Conservation (phyloP, 2,888 invertebrate species). For the Pardosa pseudoannulata region DNA sequence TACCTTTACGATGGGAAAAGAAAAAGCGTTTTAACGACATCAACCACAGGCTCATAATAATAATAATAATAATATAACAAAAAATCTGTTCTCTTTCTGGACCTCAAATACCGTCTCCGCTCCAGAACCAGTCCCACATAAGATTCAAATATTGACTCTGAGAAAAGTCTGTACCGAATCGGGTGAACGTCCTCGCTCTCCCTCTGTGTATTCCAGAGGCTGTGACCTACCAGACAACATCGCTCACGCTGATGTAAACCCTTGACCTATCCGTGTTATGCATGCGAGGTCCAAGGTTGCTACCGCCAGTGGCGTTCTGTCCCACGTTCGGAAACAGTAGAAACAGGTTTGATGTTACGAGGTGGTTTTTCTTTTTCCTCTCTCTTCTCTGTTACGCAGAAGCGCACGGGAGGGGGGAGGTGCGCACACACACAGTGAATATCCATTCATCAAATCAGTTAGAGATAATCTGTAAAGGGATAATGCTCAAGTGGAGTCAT, state of each 20-base stretch:
- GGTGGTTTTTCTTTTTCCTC: background rate
- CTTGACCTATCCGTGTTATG: background rate
- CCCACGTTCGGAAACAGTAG: background rate
- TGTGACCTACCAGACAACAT: constrained; percentile 2
- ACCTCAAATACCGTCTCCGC: background rate
- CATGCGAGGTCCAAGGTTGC: background rate
- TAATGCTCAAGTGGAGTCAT: background rate
- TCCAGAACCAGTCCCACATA: background rate
- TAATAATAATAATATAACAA: too few species aligned
- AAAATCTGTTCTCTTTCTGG: background rate
- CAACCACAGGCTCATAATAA: background rate
- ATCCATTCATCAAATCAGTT: background rate
- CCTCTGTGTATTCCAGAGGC: background rate
- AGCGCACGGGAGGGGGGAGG: too few species aligned
- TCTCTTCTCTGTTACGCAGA: too few species aligned
- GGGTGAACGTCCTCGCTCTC: background rate
- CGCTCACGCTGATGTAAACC: background rate
- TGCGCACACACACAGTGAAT: background rate
- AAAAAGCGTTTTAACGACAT: background rate
- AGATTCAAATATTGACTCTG: background rate
- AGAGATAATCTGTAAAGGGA: background rate
- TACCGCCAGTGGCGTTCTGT: background rate
- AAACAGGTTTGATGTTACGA: background rate
- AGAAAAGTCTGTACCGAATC: background rate
- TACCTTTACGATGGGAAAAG: background rate